phyloP scores from a whole-genome alignment of 2,888 invertebrate genomes.

The Chloromyia formosa region DNA sequence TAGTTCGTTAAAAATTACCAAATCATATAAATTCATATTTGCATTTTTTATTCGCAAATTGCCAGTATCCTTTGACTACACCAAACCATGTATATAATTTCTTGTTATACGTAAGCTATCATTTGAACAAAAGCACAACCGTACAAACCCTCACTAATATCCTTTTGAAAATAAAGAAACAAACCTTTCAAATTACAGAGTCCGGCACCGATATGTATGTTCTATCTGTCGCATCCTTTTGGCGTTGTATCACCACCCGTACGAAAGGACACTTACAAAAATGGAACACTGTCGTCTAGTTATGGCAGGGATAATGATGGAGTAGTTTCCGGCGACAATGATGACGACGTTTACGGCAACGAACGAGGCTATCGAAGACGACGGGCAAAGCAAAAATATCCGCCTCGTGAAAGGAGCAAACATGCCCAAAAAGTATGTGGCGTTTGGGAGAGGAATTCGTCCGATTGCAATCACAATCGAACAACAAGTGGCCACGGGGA shows the following conservation, averaged over 20 bases:
- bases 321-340: conserved; percentile 26
- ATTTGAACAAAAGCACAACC: too few species aligned
- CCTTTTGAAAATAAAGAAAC: not conserved
- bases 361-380: not conserved
- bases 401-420: too few species aligned
- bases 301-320: conserved; percentile 16
- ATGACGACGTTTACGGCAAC: conserved; percentile 32
- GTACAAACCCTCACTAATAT: too few species aligned
- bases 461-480: conserved; percentile 20
- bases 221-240: conserved; percentile 69
- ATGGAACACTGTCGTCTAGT: not conserved
- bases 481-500: conserved; percentile 30
- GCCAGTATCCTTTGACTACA: too few species aligned
- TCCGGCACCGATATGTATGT: conserved; percentile 66
- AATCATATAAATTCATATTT: too few species aligned
- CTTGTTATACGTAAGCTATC: too few species aligned
- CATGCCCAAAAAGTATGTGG: conserved; percentile 4
- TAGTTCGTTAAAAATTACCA: too few species aligned
- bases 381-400: not conserved
- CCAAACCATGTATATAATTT: too few species aligned
- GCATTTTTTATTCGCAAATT: too few species aligned
- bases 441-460: conserved; percentile 3
- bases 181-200: conserved; percentile 48
- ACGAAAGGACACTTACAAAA: conserved; percentile 2
- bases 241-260: conserved; percentile 66